These are phyloP conservation scores for Ophraella communa DNA, from an alignment of 2,888 invertebrate species.

Conservation along the genomic window DNA sequence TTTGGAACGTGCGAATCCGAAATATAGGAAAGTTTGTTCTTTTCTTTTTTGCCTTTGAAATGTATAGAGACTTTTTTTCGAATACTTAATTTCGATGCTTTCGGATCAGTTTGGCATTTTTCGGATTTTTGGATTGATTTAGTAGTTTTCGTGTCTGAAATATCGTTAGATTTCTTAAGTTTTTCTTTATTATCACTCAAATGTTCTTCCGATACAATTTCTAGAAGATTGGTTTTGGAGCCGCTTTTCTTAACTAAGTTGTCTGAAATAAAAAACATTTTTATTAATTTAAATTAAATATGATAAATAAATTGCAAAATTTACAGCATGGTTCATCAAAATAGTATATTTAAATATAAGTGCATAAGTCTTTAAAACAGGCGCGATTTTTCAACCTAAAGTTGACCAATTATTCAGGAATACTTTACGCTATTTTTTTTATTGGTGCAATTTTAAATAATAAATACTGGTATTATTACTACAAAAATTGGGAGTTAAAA, in stretches of 20 bases:
- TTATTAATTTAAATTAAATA: no score
- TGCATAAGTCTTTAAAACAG: no score
- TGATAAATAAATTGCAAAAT: no score
- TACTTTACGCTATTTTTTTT: no score
- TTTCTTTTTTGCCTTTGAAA: constrained; percentile 58
- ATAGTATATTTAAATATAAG: no score
- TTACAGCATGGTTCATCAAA: no score
- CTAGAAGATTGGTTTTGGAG: constrained; percentile 54
- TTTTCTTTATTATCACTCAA: constrained; percentile 56
- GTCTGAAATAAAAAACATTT: constrained; percentile 19
- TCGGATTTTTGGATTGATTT: constrained; percentile 29
- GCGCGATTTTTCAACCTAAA: no score
- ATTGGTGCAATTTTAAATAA: no score
- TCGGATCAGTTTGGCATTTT: constrained; percentile 34
- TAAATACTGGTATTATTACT: no score
- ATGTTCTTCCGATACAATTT: constrained; percentile 44
- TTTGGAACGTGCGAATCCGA: constrained; percentile 38
- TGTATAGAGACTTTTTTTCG: constrained; percentile 60
- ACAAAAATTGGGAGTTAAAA: no score
- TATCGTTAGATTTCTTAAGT: constrained; percentile 44
- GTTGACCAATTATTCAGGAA: no score
- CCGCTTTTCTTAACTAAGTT: constrained; percentile 27
- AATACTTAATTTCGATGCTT: constrained; percentile 54
- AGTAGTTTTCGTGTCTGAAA: constrained; percentile 29
- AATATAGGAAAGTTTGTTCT: constrained; percentile 40